Base-by-base conservation (phyloP, 2,113 vertebrate genomes). In the Castor canadensis region DNA sequence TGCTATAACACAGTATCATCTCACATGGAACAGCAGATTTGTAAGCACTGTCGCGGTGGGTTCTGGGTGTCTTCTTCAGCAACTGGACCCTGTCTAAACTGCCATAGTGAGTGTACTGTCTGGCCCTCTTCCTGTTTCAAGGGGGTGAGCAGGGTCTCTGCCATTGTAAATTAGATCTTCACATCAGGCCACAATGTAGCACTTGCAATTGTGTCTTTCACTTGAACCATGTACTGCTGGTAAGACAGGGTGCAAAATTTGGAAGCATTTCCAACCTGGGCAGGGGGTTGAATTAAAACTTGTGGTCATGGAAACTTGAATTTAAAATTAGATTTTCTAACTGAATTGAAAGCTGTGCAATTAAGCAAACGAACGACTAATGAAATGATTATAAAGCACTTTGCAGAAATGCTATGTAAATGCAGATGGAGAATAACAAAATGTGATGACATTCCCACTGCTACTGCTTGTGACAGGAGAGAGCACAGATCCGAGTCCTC, bases 371-470 rank as follows among this genome's bases (percentile, higher is more conserved):
- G 93, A 93, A 91, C 83, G 94, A 60, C 88, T 97, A 97, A 97
- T 94, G 96, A 96, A 93, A 96, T 94, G 85, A 97, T 96, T 95
- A 88, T 94, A 95, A 97, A 95, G 91, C 96, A 71, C 95, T 97
- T 80, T 80, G 88, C 86, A 88, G 91, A 86, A 86, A 95, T 17
- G 24, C 84, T 88, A 95, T 96, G 93, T 79, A 96, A 95, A 97
- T 95, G 49, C 40, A 77, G 86, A 58, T 67, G 12, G 88, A 83
- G 43, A 76, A 66, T 71, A 95, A 86, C 16, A 87, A 73, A 66
- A 89, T 1, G 64, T n/a, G 62, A 80, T 71, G 89, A 87, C 91
- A 88, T 94, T n/a, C 2, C 1, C 7, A 0, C 35, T 3, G 26
- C 64, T 32, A 13, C 17, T 22, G 73, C 88, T 82, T 64, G 13